Conservation (phyloP, 1,140 invertebrate species). For the Conus betulinus region DNA sequence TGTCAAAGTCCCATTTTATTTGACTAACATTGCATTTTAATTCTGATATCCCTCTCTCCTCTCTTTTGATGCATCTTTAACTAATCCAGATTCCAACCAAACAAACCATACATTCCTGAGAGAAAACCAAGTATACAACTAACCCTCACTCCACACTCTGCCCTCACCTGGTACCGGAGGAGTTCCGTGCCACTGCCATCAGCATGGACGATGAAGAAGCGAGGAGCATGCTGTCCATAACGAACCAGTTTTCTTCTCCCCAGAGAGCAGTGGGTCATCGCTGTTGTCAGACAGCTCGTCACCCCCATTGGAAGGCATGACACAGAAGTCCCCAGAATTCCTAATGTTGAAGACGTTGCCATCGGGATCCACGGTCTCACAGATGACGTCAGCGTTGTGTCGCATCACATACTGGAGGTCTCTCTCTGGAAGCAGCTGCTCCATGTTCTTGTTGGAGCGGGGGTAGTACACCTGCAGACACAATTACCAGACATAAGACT, state of each 20-base stretch:
- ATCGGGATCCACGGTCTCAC: constrained; percentile 71
- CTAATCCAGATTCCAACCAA: no score
- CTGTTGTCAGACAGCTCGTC: constrained; percentile 59
- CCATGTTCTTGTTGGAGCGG: constrained; percentile 62
- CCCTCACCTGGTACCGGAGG: constrained; percentile 56
- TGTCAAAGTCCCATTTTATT: no score
- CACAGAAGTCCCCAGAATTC: constrained; percentile 65
- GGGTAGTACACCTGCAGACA: constrained; percentile 59
- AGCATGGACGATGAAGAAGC: constrained; percentile 73
- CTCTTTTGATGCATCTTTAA: no score
- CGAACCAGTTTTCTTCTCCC: constrained; percentile 55
- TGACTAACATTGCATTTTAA: no score
- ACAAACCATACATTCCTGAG: no score
- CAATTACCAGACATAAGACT: not conserved
- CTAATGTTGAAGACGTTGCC: constrained; percentile 72
- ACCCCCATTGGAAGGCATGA: constrained; percentile 54
- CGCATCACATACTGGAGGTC: constrained; percentile 68
- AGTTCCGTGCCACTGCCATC: constrained; percentile 74
- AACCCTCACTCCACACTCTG: no score
- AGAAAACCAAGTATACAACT: no score
- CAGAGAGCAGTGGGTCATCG: constrained; percentile 39
- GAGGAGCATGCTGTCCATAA: constrained; percentile 70
- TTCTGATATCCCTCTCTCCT: no score
- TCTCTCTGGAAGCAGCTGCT: constrained; percentile 60
- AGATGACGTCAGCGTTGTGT: constrained; percentile 69